These are phyloP conservation scores for Incurvaria masculella DNA, from an alignment of 2,888 invertebrate genomes.

Conservation along the genomic window DNA sequence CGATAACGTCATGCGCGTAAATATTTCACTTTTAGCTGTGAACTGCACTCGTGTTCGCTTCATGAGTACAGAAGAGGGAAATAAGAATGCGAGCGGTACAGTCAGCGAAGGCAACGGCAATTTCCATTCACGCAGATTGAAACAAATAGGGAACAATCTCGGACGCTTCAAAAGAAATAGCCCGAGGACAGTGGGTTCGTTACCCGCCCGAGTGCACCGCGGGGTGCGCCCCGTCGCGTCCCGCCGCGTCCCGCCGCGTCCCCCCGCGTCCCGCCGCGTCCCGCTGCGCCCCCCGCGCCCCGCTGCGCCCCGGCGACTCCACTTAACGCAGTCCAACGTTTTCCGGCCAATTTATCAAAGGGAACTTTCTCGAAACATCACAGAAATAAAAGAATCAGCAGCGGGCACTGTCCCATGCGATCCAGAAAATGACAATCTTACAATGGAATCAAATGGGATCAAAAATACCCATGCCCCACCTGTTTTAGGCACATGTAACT, in stretches of 20 bases:
- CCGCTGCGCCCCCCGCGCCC: not conserved
- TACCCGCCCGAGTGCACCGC: not conserved
- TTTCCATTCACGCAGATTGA: not conserved
- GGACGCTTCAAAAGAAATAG: not conserved
- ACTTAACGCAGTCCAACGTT: not conserved
- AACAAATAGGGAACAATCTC: not conserved
- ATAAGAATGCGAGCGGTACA: no score
- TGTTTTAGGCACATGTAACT: no score
- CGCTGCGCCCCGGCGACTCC: not conserved
- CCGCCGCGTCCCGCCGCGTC: not conserved
- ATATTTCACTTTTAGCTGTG: no score
- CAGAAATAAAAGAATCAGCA: not conserved
- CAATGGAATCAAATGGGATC: no score
- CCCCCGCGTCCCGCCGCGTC: not conserved
- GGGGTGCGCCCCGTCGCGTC: not conserved
- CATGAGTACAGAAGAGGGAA: no score
- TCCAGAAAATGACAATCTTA: not conserved
- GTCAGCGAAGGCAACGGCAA: not conserved
- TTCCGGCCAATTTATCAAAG: not conserved
- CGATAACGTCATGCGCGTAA: no score
- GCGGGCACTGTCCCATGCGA: not conserved
- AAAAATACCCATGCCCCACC: no score
- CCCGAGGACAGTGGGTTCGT: not conserved
- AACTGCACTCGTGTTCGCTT: no score
- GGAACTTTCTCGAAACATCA: not conserved